phyloP scores from a whole-genome alignment of 2,888 invertebrate genomes.

The Cheilosia urbana region DNA sequence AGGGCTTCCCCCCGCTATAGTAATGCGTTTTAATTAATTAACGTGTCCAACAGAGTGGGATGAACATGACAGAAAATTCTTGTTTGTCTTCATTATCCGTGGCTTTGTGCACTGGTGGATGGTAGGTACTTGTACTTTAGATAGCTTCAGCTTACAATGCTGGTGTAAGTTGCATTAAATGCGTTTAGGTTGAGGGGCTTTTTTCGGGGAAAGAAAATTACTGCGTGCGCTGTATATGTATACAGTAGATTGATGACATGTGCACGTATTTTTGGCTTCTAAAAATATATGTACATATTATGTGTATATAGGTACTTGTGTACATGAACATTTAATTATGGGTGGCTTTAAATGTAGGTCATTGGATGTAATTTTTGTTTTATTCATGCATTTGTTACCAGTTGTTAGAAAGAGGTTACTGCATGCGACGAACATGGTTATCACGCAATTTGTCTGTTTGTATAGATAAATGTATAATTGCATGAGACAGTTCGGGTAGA shows the following conservation, averaged over 20 bases:
- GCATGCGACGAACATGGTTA: conserved; percentile 36
- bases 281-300: conserved; percentile 5
- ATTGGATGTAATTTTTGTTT: conserved; percentile 69
- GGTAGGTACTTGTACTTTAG: conserved; percentile 20
- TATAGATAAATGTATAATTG: conserved; percentile 16
- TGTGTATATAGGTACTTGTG: conserved; percentile 7
- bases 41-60: conserved; percentile 64
- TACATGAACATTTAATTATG: conserved; percentile 69
- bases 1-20: conserved; percentile 56
- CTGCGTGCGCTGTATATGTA: conserved; percentile 23
- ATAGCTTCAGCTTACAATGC: conserved; percentile 34
- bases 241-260: conserved; percentile 30
- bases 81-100: conserved; percentile 42
- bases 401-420: conserved; percentile 49
- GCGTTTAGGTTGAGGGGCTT: conserved; percentile 46
- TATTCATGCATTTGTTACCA: conserved; percentile 54
- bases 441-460: conserved; percentile 29
- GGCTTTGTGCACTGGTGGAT: conserved; percentile 63
- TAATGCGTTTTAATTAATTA: conserved; percentile 75
- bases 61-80: conserved; percentile 46
- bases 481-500: conserved; percentile 22
- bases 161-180: conserved; percentile 60
- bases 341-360: conserved; percentile 67
- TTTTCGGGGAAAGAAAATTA: conserved; percentile 31
- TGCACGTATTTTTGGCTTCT: conserved; percentile 31